These are phyloP conservation scores for Platerodrilus igneus DNA, from an alignment of 2,888 invertebrate genomes.

Conservation along the genomic window DNA sequence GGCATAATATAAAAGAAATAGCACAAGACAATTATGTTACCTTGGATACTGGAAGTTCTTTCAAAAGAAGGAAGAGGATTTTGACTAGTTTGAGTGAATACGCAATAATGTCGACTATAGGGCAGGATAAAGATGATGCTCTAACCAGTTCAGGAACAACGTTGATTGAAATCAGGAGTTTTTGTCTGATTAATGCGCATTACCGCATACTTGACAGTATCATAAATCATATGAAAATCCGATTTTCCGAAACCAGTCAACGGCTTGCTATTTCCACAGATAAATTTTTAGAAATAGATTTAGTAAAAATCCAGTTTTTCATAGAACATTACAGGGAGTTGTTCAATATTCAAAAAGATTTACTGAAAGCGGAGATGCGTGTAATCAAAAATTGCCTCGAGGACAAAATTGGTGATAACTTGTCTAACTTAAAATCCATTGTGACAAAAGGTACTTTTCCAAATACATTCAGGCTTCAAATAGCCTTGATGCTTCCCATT, in stretches of 20 bases:
- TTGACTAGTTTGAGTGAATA: constrained; percentile 2
- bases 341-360: constrained; percentile 5
- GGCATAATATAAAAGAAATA: constrained; percentile 5
- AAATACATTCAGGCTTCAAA: constrained; percentile 6
- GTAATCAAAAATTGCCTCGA: constrained; percentile 6
- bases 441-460: constrained; percentile 7
- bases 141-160: not conserved
- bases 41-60: constrained; percentile 2
- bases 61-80: constrained; percentile 1
- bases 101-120: constrained; percentile 4
- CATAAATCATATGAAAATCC: constrained; percentile 4
- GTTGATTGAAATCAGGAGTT: not conserved
- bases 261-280: constrained; percentile 2
- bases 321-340: constrained; percentile 3
- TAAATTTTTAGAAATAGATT: constrained; percentile 7
- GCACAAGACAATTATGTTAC: constrained; percentile 5
- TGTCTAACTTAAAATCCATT: constrained; percentile 1
- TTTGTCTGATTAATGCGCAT: constrained; percentile 1
- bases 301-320: constrained; percentile 1
- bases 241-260: constrained; percentile 1
- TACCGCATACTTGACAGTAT: constrained; percentile 4
- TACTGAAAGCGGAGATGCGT: constrained; percentile 1
- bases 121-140: constrained; percentile 2
- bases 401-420: not conserved
- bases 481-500: constrained; percentile 5